Conservation (phyloP, 2,797 vertebrate species). For the Telmatherina bonti region DNA sequence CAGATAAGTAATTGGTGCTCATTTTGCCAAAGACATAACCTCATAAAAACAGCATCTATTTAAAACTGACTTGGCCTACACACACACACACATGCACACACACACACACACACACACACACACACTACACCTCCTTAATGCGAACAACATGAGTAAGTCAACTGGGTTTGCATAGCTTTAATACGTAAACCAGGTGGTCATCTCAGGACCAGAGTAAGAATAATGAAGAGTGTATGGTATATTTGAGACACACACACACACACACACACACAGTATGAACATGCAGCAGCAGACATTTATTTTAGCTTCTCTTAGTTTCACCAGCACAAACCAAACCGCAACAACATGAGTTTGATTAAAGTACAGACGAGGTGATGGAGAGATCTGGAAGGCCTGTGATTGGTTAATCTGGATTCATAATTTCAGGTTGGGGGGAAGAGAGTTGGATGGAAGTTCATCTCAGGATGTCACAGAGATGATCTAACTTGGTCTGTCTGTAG, state of each 20-base stretch:
- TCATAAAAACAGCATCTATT: slow-evolving; percentile 62
- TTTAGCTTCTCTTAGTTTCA: not conserved
- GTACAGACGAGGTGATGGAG: too few relatives aligned
- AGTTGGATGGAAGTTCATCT: too few relatives aligned
- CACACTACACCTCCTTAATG: slow-evolving; percentile 31
- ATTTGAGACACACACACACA: not conserved
- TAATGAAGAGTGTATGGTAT: slow-evolving; percentile 29
- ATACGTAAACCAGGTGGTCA: slow-evolving; percentile 51
- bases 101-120: too few relatives aligned
- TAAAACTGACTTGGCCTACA: slow-evolving; percentile 55
- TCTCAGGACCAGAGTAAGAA: slow-evolving; percentile 30
- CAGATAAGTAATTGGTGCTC: slow-evolving; percentile 70
- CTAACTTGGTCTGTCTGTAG: too few relatives aligned
- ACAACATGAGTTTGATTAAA: too few relatives aligned
- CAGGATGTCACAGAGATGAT: too few relatives aligned
- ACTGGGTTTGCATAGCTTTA: slow-evolving; percentile 36
- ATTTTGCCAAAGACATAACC: slow-evolving; percentile 72
- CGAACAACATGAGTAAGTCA: slow-evolving; percentile 54
- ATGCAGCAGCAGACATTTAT: not conserved
- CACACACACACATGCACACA: not conserved
- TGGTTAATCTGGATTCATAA: too few relatives aligned
- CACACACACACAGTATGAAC: not conserved
- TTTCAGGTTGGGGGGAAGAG: too few relatives aligned
- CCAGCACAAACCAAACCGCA: too few relatives aligned
- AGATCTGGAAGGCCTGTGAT: too few relatives aligned